Conservation (phyloP, 2,888 invertebrate species). For the Ormyrus pomaceus region DNA sequence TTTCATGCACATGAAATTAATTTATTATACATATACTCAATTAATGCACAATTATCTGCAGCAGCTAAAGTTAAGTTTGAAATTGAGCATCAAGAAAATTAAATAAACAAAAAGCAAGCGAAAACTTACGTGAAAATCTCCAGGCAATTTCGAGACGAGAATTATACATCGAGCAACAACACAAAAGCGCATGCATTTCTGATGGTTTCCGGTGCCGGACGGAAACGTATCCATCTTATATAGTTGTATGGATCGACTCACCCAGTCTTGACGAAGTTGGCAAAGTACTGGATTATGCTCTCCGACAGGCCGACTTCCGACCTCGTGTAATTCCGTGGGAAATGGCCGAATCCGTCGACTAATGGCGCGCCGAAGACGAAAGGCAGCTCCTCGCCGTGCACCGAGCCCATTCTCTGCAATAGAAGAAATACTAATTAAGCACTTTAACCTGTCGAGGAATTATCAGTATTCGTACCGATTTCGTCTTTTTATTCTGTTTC, state of each 20-base stretch:
- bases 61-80: too few species aligned
- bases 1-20: too few species aligned
- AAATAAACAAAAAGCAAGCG: background rate
- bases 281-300: constrained; percentile 90
- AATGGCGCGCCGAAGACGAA: constrained; percentile 94
- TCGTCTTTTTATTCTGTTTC: constrained; percentile 14
- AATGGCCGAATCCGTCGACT: constrained; percentile 88
- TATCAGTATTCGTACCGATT: constrained; percentile 21
- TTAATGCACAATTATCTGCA: too few species aligned
- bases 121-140: background rate
- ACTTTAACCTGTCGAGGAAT: constrained; percentile 32
- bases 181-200: background rate
- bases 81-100: background rate
- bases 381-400: constrained; percentile 93
- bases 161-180: background rate
- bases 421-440: constrained; percentile 30
- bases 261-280: constrained; percentile 93
- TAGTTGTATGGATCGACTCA: constrained; percentile 77
- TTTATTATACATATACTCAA: too few species aligned
- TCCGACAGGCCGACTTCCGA: constrained; percentile 91
- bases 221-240: background rate
- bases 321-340: constrained; percentile 92
- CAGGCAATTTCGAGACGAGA: too few species aligned
- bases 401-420: constrained; percentile 90
- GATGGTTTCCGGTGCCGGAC: too few species aligned